Evolutionary conservation across 2,113 vertebrate species (phyloP).

Genomic region (Numida meleagris): DNA sequence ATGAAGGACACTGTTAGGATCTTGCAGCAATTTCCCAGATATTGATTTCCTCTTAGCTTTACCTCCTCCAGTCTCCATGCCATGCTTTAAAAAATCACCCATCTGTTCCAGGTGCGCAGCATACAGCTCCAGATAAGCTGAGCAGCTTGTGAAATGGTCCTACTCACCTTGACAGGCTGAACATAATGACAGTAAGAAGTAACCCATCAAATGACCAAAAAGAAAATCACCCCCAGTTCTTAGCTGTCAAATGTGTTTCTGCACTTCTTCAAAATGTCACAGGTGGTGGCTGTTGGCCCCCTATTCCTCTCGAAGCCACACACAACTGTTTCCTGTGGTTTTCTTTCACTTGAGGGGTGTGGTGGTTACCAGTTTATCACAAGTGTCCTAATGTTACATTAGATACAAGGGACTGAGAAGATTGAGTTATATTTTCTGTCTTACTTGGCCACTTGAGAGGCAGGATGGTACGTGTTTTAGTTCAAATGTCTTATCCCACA

Average conservation of each 20-base stretch:
- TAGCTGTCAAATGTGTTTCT: neutral
- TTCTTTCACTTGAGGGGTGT: neutral
- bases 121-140: neutral
- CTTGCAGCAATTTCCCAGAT: neutral
- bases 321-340: neutral
- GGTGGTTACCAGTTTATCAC: neutral
- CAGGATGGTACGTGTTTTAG: neutral
- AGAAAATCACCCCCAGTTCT: neutral
- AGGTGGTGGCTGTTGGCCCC: neutral
- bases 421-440: neutral
- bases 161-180: neutral
- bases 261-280: neutral
- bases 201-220: neutral
- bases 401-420: neutral
- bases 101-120: neutral
- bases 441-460: neutral
- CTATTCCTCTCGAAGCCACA: neutral
- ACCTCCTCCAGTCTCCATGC: neutral
- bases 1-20: neutral
- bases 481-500: neutral
- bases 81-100: neutral
- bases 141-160: neutral
- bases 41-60: conserved; percentile 38
- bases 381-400: neutral
- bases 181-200: neutral